Evolutionary conservation across 2,113 vertebrate genomes (phyloP), one percentile per base, ranked within the genome.

Genomic region (Atractosteus spatula): DNA sequence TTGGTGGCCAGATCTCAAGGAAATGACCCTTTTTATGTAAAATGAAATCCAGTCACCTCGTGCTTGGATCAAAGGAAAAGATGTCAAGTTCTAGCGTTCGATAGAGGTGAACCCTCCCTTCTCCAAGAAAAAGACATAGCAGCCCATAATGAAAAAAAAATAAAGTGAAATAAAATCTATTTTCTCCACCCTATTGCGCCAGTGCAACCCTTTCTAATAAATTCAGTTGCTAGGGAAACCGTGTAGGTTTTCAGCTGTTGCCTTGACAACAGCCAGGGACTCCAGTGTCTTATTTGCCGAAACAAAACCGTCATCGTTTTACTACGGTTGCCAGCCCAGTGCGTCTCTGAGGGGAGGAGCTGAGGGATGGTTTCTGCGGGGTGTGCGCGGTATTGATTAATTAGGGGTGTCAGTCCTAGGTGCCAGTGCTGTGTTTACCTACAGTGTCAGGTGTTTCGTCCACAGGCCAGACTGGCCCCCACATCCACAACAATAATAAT

Each of bases 221-320:
- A 78, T 78, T 55, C 44, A 3, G 83, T 86, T 81, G 68, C 75
- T 10, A 72, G 68, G 68, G 80, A 83, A 84, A 85, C 78, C 7
- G 66, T 71, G 41, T 51, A 55, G 72, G 62, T 71, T 76, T 83
- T 76, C n/a, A 65, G 55, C 69, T 66, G 86, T 89, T 88, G 74
- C 83, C 82, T 72, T 87, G 86, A 74, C 85, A 78, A 88, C 86
- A 29, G 76, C 70, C 71, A 62, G 83, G 82, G 80, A 82, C 72
- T 69, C 71, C 67, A 76, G 69, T 74, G 57, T 79, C 55, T 75
- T 66, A 81, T 84, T 86, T 81, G 71, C 42, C 67, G 47, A 74
- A 55, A 76, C 62, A 68, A 78, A 71, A 57, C 59, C 4, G 10
- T 44, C 29, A 51, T 61, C 64, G 13, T 12, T 13, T 8, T 13